Evolutionary conservation across 2,888 invertebrate species (phyloP).

Genomic region (Idaea biselata): DNA sequence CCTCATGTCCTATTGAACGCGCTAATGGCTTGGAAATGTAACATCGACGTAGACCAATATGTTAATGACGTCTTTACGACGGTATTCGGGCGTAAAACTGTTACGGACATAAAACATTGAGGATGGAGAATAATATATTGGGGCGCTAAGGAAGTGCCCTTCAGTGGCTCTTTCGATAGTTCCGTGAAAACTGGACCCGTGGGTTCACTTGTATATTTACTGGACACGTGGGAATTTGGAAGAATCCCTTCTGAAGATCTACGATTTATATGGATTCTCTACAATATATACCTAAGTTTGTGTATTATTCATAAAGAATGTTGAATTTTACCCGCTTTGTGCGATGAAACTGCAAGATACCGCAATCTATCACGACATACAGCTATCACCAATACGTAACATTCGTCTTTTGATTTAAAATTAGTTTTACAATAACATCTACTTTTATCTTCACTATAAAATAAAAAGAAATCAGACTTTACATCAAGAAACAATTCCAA

Average conservation of each 20-base stretch:
- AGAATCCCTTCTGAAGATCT: not conserved
- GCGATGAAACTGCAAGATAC: too few relatives aligned
- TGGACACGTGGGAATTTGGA: not conserved
- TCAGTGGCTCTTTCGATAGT: not conserved
- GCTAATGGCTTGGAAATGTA: not conserved
- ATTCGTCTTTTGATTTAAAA: too few relatives aligned
- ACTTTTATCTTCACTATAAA: too few relatives aligned
- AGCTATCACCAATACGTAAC: too few relatives aligned
- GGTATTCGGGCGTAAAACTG: not conserved
- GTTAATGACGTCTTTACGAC: not conserved
- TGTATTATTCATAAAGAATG: too few relatives aligned
- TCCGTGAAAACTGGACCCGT: not conserved
- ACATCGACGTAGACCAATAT: not conserved
- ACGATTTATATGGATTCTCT: too few relatives aligned
- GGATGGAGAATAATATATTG: not conserved
- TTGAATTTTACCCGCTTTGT: too few relatives aligned
- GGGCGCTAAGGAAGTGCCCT: not conserved
- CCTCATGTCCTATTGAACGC: not conserved
- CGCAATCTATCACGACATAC: too few relatives aligned
- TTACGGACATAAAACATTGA: not conserved
- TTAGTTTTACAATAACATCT: too few relatives aligned
- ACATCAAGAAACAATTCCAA: not conserved
- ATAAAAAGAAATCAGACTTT: not conserved
- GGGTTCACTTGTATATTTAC: not conserved
- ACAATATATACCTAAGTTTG: too few relatives aligned